Evolutionary conservation across 92 coral and sea anemone species (phyloP).

Genomic region (Meandrina meandrites): DNA sequence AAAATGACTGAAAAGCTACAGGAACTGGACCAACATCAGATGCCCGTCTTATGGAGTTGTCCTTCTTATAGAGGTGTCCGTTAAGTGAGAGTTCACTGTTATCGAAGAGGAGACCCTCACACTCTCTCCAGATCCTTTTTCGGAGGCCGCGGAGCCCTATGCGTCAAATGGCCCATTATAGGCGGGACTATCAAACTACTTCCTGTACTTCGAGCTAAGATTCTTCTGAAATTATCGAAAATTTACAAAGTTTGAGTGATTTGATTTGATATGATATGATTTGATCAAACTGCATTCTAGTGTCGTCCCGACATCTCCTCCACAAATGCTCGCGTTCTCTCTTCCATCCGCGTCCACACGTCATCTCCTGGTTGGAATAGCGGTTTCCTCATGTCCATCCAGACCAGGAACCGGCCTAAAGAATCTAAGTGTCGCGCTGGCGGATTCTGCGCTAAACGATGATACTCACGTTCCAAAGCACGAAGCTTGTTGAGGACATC

Average conservation of each 20-base stretch:
- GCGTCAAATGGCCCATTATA: too few species aligned
- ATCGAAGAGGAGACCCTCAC: too few species aligned
- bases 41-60: too few species aligned
- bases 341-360: constrained; percentile 83
- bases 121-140: background rate
- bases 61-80: too few species aligned
- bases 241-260: too few species aligned
- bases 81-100: too few species aligned
- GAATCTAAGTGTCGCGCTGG: constrained; percentile 20
- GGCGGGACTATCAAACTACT: too few species aligned
- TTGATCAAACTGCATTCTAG: background rate
- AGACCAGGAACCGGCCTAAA: background rate
- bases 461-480: constrained; percentile 43
- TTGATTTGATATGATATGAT: too few species aligned
- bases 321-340: constrained; percentile 61
- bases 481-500: constrained; percentile 23
- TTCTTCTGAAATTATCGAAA: too few species aligned
- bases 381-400: constrained; percentile 38
- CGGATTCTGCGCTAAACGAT: constrained; percentile 28
- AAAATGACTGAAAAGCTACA: too few species aligned
- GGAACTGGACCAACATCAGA: too few species aligned
- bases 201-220: too few species aligned
- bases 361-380: constrained; percentile 81
- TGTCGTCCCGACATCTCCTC: constrained; percentile 30
- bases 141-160: background rate